Percentiles rank a stretch among this genome's conserved stretches.
Evolutionary conservation across 92 coral and sea anemone genomes (phyloP).

Genomic region (Phenganax subtilis): DNA sequence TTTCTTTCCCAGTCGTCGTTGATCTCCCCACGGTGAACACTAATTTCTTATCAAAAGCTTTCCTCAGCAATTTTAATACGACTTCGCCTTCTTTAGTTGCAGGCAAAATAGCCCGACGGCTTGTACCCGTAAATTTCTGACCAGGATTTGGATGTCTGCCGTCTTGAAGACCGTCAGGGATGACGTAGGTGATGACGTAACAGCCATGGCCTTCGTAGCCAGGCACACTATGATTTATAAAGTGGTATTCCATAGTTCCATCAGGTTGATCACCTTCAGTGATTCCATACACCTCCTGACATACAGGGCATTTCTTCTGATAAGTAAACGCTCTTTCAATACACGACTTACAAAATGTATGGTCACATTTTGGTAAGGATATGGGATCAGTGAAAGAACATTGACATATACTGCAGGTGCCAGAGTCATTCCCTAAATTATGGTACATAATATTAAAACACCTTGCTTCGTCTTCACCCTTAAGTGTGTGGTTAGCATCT

Average conservation of each 20-base stretch:
- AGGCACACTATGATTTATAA: slow-evolving; percentile 39
- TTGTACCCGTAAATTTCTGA: slow-evolving; percentile 44
- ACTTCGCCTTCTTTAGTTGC: slow-evolving; percentile 52
- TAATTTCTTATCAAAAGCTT: slow-evolving; percentile 71
- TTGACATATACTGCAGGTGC: slow-evolving; percentile 59
- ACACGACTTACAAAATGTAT: slow-evolving; percentile 59
- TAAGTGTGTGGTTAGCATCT: too few relatives aligned
- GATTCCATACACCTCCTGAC: slow-evolving; percentile 57
- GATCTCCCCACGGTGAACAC: slow-evolving; percentile 71
- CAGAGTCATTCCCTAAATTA: slow-evolving; percentile 8
- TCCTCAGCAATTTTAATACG: slow-evolving; percentile 56
- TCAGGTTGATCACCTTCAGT: slow-evolving; percentile 61
- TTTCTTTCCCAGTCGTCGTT: slow-evolving; percentile 41
- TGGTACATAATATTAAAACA: not conserved
- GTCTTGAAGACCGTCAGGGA: slow-evolving; percentile 50
- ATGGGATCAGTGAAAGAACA: slow-evolving; percentile 46
- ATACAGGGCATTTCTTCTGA: slow-evolving; percentile 58
- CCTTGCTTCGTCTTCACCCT: too few relatives aligned
- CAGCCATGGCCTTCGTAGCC: slow-evolving; percentile 29
- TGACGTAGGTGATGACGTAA: slow-evolving; percentile 26
- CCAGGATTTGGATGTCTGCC: slow-evolving; percentile 73
- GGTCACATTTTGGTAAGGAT: slow-evolving; percentile 54
- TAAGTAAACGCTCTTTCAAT: slow-evolving; percentile 49
- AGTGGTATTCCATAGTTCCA: slow-evolving; percentile 54
- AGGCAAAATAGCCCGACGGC: slow-evolving; percentile 59